Evolutionary conservation across 2,888 invertebrate species (phyloP).

Genomic region (Opisthograptis luteolata): DNA sequence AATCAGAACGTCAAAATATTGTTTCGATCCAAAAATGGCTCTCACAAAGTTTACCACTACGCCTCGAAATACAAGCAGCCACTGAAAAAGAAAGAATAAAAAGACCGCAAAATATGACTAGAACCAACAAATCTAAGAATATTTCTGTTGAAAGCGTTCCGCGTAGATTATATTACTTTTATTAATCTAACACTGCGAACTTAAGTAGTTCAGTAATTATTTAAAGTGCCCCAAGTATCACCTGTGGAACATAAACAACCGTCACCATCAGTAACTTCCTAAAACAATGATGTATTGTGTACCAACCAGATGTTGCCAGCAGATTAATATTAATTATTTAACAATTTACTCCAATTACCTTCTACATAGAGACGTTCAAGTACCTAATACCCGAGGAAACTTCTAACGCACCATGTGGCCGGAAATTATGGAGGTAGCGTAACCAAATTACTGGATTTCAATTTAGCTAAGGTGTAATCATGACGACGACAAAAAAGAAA

Average conservation of each 20-base stretch:
- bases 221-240: neutral
- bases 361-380: slow-evolving; percentile 20
- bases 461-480: slow-evolving; percentile 46
- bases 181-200: neutral
- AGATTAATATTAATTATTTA: slow-evolving; percentile 24
- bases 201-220: neutral
- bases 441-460: slow-evolving; percentile 47
- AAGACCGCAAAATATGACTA: too few relatives aligned
- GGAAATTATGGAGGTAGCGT: slow-evolving; percentile 40
- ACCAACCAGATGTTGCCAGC: slow-evolving; percentile 14
- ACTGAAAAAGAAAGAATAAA: too few relatives aligned
- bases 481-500: slow-evolving; percentile 43
- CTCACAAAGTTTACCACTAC: too few relatives aligned
- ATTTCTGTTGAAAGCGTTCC: too few relatives aligned
- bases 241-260: neutral
- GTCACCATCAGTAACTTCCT: slow-evolving; percentile 7
- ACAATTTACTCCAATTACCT: slow-evolving; percentile 14
- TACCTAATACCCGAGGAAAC: slow-evolving; percentile 26
- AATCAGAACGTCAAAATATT: too few relatives aligned
- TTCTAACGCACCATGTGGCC: slow-evolving; percentile 33
- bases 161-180: too few relatives aligned
- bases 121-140: too few relatives aligned
- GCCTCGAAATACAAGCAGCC: too few relatives aligned
- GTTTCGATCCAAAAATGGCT: too few relatives aligned
- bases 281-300: slow-evolving; percentile 10